Evolutionary conservation across 2,888 invertebrate species (phyloP).

Genomic region (Parnassius orleans): DNA sequence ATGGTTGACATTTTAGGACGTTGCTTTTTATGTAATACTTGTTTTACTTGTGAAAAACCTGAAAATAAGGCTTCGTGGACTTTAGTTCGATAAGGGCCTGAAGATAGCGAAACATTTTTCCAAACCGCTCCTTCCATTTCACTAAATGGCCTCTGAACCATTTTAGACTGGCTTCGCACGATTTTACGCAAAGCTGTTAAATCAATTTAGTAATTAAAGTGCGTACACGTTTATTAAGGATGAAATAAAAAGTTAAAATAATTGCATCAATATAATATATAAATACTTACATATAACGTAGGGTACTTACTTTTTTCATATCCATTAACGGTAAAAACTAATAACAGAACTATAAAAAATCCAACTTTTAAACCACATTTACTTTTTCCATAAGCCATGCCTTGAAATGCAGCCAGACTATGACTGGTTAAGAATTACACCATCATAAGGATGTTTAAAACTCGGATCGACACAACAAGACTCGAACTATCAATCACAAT

Average conservation of each 20-base stretch:
- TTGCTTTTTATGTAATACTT: conserved; percentile 45
- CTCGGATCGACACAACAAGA: conserved; percentile 41
- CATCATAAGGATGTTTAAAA: conserved; percentile 39
- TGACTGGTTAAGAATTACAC: conserved; percentile 12
- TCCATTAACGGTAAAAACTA: conserved; percentile 36
- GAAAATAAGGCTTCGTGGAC: conserved; percentile 39
- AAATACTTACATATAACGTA: not conserved
- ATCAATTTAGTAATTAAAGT: conserved; percentile 1
- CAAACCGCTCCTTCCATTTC: conserved; percentile 36
- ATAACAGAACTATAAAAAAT: conserved; percentile 32
- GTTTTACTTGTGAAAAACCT: conserved; percentile 46
- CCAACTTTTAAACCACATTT: conserved; percentile 6
- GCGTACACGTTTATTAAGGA: too few species aligned
- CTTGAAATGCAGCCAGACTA: conserved; percentile 15
- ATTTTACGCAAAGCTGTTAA: conserved; percentile 68
- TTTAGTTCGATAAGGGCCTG: conserved; percentile 15
- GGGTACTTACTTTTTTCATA: conserved; percentile 61
- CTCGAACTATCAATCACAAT: conserved; percentile 27
- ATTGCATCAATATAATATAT: too few species aligned
- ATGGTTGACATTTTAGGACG: conserved; percentile 54
- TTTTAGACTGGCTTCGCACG: conserved; percentile 67
- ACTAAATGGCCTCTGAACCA: conserved; percentile 67
- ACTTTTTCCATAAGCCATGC: conserved; percentile 15
- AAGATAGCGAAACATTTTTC: conserved; percentile 28
- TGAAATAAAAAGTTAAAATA: too few species aligned